These are phyloP conservation scores for Scortum barcoo DNA, from an alignment of 2,113 vertebrate species.

Conservation along the genomic window DNA sequence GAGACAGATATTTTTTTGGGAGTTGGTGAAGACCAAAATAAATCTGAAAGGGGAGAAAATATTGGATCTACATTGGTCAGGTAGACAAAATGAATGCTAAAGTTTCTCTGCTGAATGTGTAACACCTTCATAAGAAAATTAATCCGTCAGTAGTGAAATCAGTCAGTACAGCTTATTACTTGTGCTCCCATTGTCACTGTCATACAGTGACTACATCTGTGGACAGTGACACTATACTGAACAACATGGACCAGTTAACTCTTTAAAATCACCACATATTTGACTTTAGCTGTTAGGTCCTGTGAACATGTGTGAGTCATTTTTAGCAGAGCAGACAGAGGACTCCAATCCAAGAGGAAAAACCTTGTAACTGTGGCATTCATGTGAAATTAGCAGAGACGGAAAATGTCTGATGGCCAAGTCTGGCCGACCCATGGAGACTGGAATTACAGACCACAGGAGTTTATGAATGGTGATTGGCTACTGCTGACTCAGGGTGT, in stretches of 20 bases:
- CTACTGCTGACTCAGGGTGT: conserved; percentile 86
- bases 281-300: conserved; percentile 12
- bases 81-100: neutral
- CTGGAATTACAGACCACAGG: conserved; percentile 79
- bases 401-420: conserved; percentile 82
- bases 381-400: conserved; percentile 64
- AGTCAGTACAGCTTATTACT: neutral
- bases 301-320: conserved; percentile 26
- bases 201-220: neutral
- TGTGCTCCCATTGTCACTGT: neutral
- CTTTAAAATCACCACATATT: conserved; percentile 40
- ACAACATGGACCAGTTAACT: neutral
- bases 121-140: neutral
- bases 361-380: conserved; percentile 45
- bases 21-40: no score
- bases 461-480: conserved; percentile 83
- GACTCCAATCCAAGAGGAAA: conserved; percentile 62
- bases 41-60: neutral
- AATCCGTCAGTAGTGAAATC: neutral
- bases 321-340: conserved; percentile 51
- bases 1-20: neutral
- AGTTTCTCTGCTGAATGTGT: neutral
- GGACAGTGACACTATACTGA: no score
- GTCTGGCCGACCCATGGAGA: conserved; percentile 57
- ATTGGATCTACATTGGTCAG: neutral